These are phyloP conservation scores for Anguilla anguilla DNA, from an alignment of 2,797 vertebrate genomes.

Conservation along the genomic window DNA sequence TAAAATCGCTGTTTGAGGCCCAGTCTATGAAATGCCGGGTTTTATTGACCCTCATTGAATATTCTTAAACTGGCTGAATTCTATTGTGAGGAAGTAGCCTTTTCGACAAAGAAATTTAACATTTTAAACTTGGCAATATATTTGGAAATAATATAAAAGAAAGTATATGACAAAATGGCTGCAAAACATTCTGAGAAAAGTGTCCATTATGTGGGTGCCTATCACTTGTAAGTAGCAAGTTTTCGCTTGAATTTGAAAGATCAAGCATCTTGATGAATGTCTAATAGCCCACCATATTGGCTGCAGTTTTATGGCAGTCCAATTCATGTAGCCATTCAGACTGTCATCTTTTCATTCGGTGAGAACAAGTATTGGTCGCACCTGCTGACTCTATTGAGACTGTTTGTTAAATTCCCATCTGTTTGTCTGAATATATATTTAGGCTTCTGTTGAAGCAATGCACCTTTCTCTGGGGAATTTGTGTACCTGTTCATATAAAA, in stretches of 20 bases:
- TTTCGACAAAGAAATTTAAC: not conserved
- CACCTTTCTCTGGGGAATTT: not conserved
- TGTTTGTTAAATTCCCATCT: not conserved
- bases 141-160: not conserved
- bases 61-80: not conserved
- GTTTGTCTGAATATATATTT: not conserved
- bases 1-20: not conserved
- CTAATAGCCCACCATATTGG: not conserved
- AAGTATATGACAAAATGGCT: not conserved
- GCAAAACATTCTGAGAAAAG: not conserved
- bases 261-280: not conserved
- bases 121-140: not conserved
- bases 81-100: not conserved
- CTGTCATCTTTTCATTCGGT: not conserved
- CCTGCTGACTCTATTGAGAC: not conserved
- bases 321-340: not conserved
- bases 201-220: not conserved
- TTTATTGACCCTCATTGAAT: not conserved
- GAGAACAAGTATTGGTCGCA: not conserved
- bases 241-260: not conserved
- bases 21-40: not conserved
- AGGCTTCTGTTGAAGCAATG: not conserved
- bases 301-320: not conserved
- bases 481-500: not conserved
- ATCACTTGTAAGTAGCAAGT: not conserved